Base-by-base conservation (phyloP, 2,888 invertebrate species). In the Archips crataeganus region DNA sequence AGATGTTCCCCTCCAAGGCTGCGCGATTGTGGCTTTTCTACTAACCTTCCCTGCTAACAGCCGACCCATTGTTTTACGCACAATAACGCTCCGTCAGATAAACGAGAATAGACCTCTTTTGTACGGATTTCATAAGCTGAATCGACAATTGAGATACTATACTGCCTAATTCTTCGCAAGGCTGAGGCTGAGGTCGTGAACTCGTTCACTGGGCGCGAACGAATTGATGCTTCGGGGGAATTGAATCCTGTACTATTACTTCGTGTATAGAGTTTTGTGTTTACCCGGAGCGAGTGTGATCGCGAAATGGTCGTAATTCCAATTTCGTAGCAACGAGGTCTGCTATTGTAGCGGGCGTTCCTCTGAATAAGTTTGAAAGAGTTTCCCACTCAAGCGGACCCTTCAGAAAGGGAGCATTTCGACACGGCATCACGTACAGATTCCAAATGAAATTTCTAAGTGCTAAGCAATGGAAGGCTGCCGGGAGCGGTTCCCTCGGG, bases 361-460 rank as follows among this genome's bases (percentile, higher is more conserved):
- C 84, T 85, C 82, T 84, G 86, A 86, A 88, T 89, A 88, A 89
- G 82, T 88, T 88, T 84, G 82, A 83, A 86, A 85, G 87, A 86
- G 85, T 85, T 87, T 81, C 79, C 84, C 82, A 83, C 84, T 87
- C 87, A 87, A 86, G 85, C 80, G 80, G 76, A 82, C 87, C 87
- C 84, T 86, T 79, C 76, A 79, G 81, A 85, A 88, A 85, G 84
- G 86, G 85, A 84, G 84, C 88, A 90, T 92, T 93, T 88, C 87
- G 83, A 80, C 82, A 79, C 86, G 85, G 84, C 79, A 81, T 88
- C 94, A 94, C 94, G 94, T 94, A 92, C 90, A 77, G 82, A 81
- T 86, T 78, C 86, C 87, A 89, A 93, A 93, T 92, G 90, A 92
- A 93, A 92, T 92, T 92, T 90, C 87, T 85, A 86, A 90, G 88